Evolutionary conservation across 37 sponge, comb jelly and placozoan species (phyloP), one percentile per base, ranked within the genome.

Genomic region (Eunapius fragilis): DNA sequence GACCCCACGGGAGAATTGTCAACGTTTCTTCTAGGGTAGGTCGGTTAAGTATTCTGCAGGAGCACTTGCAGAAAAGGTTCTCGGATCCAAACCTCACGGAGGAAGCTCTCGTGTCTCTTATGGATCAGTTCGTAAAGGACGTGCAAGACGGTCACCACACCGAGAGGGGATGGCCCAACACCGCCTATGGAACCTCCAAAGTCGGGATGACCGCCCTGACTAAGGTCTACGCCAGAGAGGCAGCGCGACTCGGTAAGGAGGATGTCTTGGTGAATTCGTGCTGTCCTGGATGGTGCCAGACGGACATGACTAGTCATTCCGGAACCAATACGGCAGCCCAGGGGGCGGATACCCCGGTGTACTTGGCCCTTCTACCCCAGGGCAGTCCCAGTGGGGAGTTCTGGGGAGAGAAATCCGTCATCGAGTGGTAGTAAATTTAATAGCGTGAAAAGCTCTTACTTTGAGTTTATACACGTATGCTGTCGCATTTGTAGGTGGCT

Each of bases 311-410:
- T 2, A 81, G 90, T 36, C 70, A 69, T 45, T 87, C 81, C 14
- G 17, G 17, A 13, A 93, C 91, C 0, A 73, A 85, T n/a, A 84
- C 91, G 74, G 86, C 95, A 22, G 95, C 94, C 30, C 69, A 97
- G 78, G 97, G 97, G 37, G 97, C 97, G 26, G 93, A 88, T 26
- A 97, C 95, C 47, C 95, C 95, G 0, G 88, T 89, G 12, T 26
- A 69, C 34, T 74, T 90, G 14, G 85, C 89, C 48, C 77, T 90
- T 25, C 83, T 97, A 14, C 97, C 95, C 35, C 41, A 79, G 25
- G 92, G 86, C 26, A 79, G 87, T 28, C 90, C 94, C 2, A 90
- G 17, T 77, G 97, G 97, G 17, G 77, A 89, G 69, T 97, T 94
- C 79, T 97, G 92, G 89, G 69, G 76, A 24, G 73, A 94, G 2